Percentiles rank a stretch among this genome's conserved stretches.
These are phyloP conservation scores for Pygmarrhopalites habei DNA, from an alignment of 1,140 invertebrate species.

Conservation along the genomic window DNA sequence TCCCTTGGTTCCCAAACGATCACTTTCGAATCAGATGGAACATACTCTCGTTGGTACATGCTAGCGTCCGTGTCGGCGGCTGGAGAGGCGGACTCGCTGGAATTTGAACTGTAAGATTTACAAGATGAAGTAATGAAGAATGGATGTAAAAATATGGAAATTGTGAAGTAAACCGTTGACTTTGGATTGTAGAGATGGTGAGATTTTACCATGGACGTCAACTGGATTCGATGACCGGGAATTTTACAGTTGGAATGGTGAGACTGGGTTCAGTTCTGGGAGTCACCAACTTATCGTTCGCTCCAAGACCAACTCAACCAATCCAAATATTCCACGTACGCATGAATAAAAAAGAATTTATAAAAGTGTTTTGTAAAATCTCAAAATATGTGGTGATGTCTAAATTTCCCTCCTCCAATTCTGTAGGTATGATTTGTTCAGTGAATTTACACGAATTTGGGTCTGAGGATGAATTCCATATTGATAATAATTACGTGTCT, in stretches of 20 bases:
- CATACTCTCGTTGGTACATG: not conserved
- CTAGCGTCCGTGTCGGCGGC: constrained; percentile 21
- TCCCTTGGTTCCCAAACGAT: not conserved
- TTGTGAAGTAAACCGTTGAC: not conserved
- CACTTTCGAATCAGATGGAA: constrained; percentile 4
- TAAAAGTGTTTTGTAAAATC: not conserved
- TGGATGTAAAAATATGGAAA: constrained; percentile 1
- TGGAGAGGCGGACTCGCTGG: constrained; percentile 25
- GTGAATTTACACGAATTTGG: constrained; percentile 24
- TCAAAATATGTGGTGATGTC: no score
- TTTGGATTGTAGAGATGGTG: not conserved
- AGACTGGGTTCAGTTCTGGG: constrained; percentile 10
- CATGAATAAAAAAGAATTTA: constrained; percentile 17
- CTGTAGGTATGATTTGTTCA: constrained; percentile 34
- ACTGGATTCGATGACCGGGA: constrained; percentile 29
- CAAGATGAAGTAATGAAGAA: constrained; percentile 10
- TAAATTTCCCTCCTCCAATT: no score
- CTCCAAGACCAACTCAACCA: constrained; percentile 15
- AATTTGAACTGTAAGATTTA: constrained; percentile 13
- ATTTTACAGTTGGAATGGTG: constrained; percentile 26
- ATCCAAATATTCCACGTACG: constrained; percentile 21
- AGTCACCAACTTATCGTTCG: constrained; percentile 20
- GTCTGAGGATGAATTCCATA: constrained; percentile 12
- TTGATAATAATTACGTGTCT: constrained; percentile 8
- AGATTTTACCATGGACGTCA: constrained; percentile 26